Percentiles rank a stretch among this genome's conserved stretches.
Evolutionary conservation across 2,797 vertebrate species (phyloP).

Genomic region (Lates japonicus): DNA sequence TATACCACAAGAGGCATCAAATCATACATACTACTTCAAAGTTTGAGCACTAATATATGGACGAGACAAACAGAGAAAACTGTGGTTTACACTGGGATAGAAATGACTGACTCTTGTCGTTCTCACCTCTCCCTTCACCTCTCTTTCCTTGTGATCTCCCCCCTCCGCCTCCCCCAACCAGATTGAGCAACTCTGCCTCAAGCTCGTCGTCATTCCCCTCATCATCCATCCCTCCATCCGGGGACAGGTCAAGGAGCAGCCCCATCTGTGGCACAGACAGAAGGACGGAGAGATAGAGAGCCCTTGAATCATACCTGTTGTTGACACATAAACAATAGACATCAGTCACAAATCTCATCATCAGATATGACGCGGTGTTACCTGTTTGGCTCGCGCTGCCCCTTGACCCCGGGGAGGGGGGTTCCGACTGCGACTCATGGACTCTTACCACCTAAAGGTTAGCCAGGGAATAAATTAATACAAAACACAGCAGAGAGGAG

Average conservation of each 20-base stretch:
- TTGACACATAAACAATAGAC: background rate
- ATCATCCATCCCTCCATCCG: conserved; percentile 84
- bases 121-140: conserved; percentile 85
- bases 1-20: background rate
- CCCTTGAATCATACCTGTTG: conserved; percentile 19
- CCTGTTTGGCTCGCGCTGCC: conserved; percentile 88
- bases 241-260: conserved; percentile 89
- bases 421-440: conserved; percentile 86
- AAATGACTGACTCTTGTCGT: background rate
- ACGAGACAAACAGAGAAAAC: background rate
- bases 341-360: background rate
- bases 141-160: conserved; percentile 78
- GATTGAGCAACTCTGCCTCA: conserved; percentile 91
- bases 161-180: conserved; percentile 85
- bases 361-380: conserved; percentile 48
- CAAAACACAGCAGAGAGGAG: background rate
- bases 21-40: background rate
- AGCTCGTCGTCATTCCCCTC: conserved; percentile 88
- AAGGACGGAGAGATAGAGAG: background rate
- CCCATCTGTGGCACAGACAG: conserved; percentile 86
- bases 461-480: background rate
- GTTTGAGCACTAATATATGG: background rate
- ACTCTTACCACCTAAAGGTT: conserved; percentile 8
- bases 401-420: conserved; percentile 86
- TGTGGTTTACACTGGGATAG: background rate